Percentiles rank a stretch among this genome's conserved stretches.
Evolutionary conservation across 2,113 vertebrate species (phyloP).

Genomic region (human): DNA sequence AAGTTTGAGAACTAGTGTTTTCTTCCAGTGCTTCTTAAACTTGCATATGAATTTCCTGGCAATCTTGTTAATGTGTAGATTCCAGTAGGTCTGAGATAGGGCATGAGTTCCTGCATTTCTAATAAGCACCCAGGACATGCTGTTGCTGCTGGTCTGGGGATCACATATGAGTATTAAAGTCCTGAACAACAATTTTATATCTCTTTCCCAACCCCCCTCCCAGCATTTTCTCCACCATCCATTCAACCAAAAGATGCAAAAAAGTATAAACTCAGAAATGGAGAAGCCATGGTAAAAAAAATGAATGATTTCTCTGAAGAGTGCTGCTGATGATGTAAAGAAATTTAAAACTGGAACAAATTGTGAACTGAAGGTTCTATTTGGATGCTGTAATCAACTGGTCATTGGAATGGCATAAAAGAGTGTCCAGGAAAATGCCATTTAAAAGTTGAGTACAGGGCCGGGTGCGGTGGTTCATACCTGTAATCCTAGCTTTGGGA

Average conservation of each 20-base stretch:
- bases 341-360: not conserved
- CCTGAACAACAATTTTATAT: not conserved
- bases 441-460: not conserved
- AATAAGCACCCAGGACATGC: not conserved
- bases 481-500: too few relatives aligned
- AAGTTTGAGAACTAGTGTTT: not conserved
- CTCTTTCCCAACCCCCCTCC: not conserved
- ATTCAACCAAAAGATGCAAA: not conserved
- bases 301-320: not conserved
- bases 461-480: too few relatives aligned
- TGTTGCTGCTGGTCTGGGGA: too few relatives aligned
- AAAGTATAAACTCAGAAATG: not conserved
- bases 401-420: not conserved
- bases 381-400: not conserved
- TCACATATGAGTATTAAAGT: not conserved
- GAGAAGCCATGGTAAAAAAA: not conserved
- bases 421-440: not conserved
- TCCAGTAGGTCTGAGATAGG: not conserved
- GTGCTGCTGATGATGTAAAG: not conserved
- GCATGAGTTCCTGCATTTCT: not conserved
- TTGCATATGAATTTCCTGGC: not conserved
- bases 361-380: not conserved
- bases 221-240: not conserved
- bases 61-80: not conserved
- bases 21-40: not conserved